A percentile compares a stretch with the other conserved stretches of the same genome.
Evolutionary conservation across 2,888 invertebrate genomes (phyloP).

Genomic region (Cerastis rubricosa): DNA sequence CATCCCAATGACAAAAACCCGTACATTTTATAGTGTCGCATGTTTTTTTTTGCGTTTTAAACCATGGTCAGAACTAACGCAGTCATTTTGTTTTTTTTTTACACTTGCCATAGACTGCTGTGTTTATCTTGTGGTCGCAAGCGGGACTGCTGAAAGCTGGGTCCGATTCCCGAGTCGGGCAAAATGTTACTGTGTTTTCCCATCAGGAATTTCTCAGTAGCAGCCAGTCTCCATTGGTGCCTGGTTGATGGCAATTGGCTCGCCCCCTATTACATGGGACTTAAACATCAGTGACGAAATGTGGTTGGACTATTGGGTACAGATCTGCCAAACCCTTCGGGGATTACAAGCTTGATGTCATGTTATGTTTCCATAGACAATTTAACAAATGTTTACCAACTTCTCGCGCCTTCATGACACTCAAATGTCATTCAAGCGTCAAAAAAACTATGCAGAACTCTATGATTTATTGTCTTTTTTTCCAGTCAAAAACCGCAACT

Average conservation of each 20-base stretch:
- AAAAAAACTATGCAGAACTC: background rate
- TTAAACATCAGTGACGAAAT: no score
- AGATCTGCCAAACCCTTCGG: no score
- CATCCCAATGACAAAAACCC: constrained; percentile 14
- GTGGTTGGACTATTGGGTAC: no score
- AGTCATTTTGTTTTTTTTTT: background rate
- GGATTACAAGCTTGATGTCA: no score
- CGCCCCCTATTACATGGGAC: no score
- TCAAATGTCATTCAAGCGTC: background rate
- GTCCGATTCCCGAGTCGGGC: no score
- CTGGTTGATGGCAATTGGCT: no score
- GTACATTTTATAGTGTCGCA: background rate
- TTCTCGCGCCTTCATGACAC: background rate
- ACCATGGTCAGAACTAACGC: background rate
- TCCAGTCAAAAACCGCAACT: constrained; percentile 16
- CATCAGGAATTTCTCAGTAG: no score
- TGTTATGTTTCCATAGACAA: background rate
- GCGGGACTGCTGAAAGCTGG: no score
- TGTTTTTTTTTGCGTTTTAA: background rate
- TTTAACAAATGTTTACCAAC: background rate
- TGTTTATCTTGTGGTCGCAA: no score
- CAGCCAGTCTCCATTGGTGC: no score
- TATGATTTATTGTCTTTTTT: constrained; percentile 23
- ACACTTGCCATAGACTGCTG: background rate
- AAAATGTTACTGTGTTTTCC: no score